Conservation (phyloP, 92 coral and sea anemone genomes). For the Porites rus region DNA sequence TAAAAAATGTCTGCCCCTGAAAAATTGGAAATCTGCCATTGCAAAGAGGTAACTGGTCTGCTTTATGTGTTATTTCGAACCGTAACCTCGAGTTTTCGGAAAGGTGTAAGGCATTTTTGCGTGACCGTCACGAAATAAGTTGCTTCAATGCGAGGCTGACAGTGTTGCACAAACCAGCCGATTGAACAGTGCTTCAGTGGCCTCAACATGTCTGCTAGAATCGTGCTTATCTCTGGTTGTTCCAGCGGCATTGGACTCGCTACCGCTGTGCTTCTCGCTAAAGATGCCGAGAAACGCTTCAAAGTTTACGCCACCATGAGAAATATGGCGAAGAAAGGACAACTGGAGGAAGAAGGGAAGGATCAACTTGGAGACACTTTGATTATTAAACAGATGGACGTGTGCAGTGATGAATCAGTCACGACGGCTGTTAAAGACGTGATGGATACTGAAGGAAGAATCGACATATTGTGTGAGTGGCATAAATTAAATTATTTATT, state of each 20-base stretch:
- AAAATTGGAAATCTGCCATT: too few relatives aligned
- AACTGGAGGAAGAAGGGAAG: conserved; percentile 77
- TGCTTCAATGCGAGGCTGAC: background rate
- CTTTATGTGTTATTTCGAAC: too few relatives aligned
- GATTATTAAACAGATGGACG: conserved; percentile 82
- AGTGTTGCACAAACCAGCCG: too few relatives aligned
- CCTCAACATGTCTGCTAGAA: conserved; percentile 62
- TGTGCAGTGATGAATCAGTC: conserved; percentile 91
- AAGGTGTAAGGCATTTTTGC: too few relatives aligned
- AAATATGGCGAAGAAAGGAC: conserved; percentile 80
- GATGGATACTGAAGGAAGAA: conserved; percentile 77
- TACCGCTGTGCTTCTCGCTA: conserved; percentile 88
- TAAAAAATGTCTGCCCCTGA: too few relatives aligned
- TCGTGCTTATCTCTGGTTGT: conserved; percentile 93
- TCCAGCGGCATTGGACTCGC: conserved; percentile 93
- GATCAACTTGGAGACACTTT: conserved; percentile 79
- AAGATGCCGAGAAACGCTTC: conserved; percentile 86
- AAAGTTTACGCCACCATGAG: conserved; percentile 97
- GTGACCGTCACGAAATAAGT: background rate
- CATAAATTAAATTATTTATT: too few relatives aligned
- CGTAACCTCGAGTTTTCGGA: too few relatives aligned
- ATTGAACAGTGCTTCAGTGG: too few relatives aligned
- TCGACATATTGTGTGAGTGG: conserved; percentile 86
- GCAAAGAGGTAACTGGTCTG: too few relatives aligned
- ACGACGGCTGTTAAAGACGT: conserved; percentile 74